Percentiles rank a stretch among this genome's conserved stretches.
Evolutionary conservation across 2,888 invertebrate genomes (phyloP).

Genomic region (Dynastes grantii): DNA sequence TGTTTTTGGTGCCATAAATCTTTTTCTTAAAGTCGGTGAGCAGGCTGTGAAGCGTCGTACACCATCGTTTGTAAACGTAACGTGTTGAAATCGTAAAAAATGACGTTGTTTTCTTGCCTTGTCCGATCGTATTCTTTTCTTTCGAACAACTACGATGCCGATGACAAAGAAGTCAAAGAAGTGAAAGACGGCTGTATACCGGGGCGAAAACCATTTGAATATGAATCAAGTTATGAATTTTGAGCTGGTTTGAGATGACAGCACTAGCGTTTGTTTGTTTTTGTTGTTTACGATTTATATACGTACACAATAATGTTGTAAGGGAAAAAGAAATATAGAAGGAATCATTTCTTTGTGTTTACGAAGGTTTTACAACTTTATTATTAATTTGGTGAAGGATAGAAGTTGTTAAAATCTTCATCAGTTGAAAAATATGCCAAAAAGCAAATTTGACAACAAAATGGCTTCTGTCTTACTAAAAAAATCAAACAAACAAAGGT

Average conservation of each 20-base stretch:
- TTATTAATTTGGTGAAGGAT: background rate
- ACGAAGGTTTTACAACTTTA: background rate
- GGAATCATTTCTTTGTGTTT: background rate
- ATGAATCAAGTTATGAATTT: background rate
- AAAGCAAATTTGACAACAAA: background rate
- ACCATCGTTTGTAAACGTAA: constrained; percentile 3
- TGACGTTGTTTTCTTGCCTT: background rate
- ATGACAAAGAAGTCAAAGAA: too few relatives aligned
- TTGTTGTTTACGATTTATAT: background rate
- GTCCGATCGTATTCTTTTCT: background rate
- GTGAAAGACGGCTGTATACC: background rate
- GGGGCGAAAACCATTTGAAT: background rate
- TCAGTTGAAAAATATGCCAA: too few relatives aligned
- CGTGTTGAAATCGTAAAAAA: constrained; percentile 19
- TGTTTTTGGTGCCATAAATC: constrained; percentile 20
- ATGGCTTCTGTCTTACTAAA: background rate
- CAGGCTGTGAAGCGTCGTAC: background rate
- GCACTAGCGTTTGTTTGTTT: background rate
- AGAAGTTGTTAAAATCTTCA: too few relatives aligned
- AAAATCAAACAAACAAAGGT: background rate
- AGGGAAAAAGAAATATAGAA: background rate
- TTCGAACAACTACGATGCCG: too few relatives aligned
- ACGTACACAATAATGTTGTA: background rate
- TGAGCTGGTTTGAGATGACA: background rate
- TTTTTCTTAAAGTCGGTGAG: background rate